Evolutionary conservation across 1,140 invertebrate species (phyloP).

Genomic region (Rhizoglyphus robini): DNA sequence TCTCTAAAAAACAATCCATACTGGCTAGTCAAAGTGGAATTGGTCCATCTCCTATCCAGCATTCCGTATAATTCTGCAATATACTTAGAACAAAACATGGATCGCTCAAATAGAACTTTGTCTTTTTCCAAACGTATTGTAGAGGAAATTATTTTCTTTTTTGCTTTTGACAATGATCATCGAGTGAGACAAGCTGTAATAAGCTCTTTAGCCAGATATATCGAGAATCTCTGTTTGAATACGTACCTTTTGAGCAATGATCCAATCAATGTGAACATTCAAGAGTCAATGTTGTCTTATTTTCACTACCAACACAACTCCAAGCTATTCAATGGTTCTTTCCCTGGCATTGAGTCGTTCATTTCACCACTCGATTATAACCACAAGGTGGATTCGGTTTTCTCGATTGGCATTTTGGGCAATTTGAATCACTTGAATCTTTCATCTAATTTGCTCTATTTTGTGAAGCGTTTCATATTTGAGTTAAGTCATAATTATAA

Average conservation of each 20-base stretch:
- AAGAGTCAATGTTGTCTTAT: conserved; percentile 27
- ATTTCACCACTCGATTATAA: not conserved
- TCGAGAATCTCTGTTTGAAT: conserved; percentile 22
- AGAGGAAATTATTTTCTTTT: conserved; percentile 43
- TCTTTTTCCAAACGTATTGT: conserved; percentile 30
- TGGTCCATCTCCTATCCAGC: conserved; percentile 45
- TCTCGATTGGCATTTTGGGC: not conserved
- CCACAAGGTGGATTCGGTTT: not conserved
- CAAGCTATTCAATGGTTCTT: not conserved
- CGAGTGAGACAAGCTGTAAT: conserved; percentile 58
- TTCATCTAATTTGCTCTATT: not conserved
- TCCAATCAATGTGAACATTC: not conserved
- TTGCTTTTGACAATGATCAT: conserved; percentile 58
- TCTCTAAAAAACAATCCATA: conserved; percentile 56
- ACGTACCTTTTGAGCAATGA: not conserved
- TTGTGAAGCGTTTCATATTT: not conserved
- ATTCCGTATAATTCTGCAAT: conserved; percentile 41
- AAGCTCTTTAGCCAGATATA: conserved; percentile 51
- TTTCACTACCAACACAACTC: not conserved
- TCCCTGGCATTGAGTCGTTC: not conserved
- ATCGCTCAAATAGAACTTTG: not conserved
- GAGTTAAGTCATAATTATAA: not conserved
- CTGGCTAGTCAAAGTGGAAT: conserved; percentile 64
- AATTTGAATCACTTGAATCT: not conserved
- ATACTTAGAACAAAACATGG: conserved; percentile 30